Percentiles rank a stretch among this genome's conserved stretches.
Evolutionary conservation across 1,140 invertebrate species (phyloP).

Genomic region (Caligus rogercresseyi): DNA sequence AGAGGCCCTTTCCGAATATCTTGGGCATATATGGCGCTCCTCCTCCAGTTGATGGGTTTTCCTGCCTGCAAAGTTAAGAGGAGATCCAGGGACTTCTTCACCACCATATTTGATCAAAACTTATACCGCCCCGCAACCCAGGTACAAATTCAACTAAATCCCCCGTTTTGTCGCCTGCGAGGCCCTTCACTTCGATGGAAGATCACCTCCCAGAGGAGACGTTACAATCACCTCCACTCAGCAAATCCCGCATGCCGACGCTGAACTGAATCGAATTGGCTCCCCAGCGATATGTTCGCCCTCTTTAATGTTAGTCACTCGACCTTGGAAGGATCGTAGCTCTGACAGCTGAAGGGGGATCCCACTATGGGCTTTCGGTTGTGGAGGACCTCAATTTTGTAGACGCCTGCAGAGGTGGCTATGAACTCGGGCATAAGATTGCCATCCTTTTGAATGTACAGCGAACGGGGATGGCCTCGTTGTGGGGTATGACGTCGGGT

Average conservation of each 20-base stretch:
- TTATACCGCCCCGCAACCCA: slow-evolving; percentile 72
- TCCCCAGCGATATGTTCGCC: slow-evolving; percentile 22
- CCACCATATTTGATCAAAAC: slow-evolving; percentile 74
- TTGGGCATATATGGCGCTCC: neutral
- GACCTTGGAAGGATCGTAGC: slow-evolving; percentile 67
- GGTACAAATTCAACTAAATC: slow-evolving; percentile 67
- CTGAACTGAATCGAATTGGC: slow-evolving; percentile 43
- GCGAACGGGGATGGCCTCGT: slow-evolving; percentile 71
- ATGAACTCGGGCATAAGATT: slow-evolving; percentile 79
- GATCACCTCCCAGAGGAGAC: slow-evolving; percentile 64
- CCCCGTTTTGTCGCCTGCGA: slow-evolving; percentile 28
- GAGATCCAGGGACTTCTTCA: slow-evolving; percentile 36
- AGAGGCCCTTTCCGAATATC: slow-evolving; percentile 12
- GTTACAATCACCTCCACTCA: slow-evolving; percentile 72
- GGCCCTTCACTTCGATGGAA: slow-evolving; percentile 58
- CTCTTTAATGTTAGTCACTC: slow-evolving; percentile 21
- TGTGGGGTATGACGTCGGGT: slow-evolving; percentile 55
- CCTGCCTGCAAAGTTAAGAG: slow-evolving; percentile 25
- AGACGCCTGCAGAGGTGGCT: slow-evolving; percentile 41
- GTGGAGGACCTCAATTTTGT: slow-evolving; percentile 73
- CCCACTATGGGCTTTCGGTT: slow-evolving; percentile 75
- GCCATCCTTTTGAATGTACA: slow-evolving; percentile 87
- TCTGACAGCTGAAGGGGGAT: slow-evolving; percentile 86
- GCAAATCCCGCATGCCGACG: slow-evolving; percentile 69
- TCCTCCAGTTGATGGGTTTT: slow-evolving; percentile 16